A percentile compares a stretch with the other conserved stretches of the same genome.
phyloP scores from a whole-genome alignment of 2,113 vertebrate genomes.

The Camarhynchus parvulus region DNA sequence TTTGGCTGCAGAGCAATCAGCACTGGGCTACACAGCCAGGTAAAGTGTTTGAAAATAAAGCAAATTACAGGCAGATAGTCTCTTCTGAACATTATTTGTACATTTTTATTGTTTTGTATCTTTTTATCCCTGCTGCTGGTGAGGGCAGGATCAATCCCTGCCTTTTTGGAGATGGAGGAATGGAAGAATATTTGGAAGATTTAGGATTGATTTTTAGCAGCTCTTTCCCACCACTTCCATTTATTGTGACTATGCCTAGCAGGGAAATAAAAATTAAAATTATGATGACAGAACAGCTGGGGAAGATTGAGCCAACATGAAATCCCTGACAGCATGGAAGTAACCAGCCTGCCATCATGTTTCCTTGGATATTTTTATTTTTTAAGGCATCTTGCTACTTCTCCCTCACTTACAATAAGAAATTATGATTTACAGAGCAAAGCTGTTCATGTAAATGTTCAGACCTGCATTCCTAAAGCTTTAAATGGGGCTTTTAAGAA shows the following conservation, averaged over 20 bases:
- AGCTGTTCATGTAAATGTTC: neutral
- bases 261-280: neutral
- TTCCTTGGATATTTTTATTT: neutral
- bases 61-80: neutral
- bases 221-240: neutral
- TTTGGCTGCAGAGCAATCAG: neutral
- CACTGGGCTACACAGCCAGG: rapidly evolving
- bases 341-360: rapidly evolving
- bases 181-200: neutral
- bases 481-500: neutral
- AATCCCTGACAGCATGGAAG: neutral
- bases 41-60: neutral
- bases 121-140: neutral
- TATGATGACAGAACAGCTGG: neutral
- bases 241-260: neutral
- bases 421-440: neutral
- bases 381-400: neutral
- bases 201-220: neutral
- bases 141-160: neutral
- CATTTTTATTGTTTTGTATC: too few species aligned
- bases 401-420: neutral
- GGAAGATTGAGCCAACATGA: neutral
- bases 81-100: neutral
- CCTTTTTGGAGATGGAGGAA: neutral
- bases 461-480: neutral